A percentile compares a stretch with the other conserved stretches of the same genome.
Evolutionary conservation across 2,888 invertebrate species (phyloP).

Genomic region (Cataglyphis livida): DNA sequence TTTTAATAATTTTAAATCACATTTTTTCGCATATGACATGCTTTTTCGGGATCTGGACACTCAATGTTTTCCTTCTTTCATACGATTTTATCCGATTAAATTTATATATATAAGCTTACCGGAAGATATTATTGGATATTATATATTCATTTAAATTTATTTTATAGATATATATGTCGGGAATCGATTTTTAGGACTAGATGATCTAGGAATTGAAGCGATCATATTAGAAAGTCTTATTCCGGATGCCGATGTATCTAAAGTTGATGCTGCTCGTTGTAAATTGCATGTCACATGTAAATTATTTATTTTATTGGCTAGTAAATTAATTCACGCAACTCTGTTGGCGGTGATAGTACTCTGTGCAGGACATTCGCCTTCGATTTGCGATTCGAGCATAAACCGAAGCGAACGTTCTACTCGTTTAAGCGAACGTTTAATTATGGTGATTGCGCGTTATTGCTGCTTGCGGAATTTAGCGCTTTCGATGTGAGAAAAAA

Average conservation of each 20-base stretch:
- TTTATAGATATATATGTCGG: background rate
- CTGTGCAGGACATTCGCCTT: background rate
- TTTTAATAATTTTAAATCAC: no score
- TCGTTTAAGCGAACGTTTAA: constrained; percentile 10
- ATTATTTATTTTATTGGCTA: constrained; percentile 45
- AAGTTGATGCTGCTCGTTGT: background rate
- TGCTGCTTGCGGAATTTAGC: background rate
- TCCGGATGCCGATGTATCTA: background rate
- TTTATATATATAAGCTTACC: background rate
- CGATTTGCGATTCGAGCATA: constrained; percentile 27
- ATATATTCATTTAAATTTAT: background rate
- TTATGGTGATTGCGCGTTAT: constrained; percentile 10
- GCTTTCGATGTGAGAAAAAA: background rate
- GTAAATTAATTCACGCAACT: constrained; percentile 50
- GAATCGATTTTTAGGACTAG: no score
- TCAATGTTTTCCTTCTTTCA: background rate
- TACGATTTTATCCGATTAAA: background rate
- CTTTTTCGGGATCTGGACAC: no score
- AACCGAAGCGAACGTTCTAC: constrained; percentile 21
- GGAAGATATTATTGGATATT: background rate
- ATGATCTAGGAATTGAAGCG: background rate
- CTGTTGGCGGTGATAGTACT: constrained; percentile 10
- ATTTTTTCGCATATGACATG: background rate
- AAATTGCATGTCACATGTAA: constrained; percentile 20
- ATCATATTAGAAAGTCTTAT: background rate